Evolutionary conservation across 2,888 invertebrate species (phyloP).

Genomic region (Eupithecia tripunctaria): DNA sequence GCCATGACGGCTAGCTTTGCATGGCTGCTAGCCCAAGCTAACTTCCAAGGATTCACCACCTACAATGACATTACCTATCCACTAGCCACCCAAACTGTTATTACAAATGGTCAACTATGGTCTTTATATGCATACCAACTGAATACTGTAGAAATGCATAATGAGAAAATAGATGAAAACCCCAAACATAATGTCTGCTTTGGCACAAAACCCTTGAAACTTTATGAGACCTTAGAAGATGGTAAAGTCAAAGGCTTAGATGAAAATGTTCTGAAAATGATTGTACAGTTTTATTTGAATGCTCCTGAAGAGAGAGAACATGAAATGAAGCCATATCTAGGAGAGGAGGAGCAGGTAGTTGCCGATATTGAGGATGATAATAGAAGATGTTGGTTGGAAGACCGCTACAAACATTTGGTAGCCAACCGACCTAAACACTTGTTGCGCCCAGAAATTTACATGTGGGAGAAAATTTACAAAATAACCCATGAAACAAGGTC

Average conservation of each 20-base stretch:
- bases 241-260: constrained; percentile 91
- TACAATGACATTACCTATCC: constrained; percentile 97
- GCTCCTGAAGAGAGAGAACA: constrained; percentile 85
- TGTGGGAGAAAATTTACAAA: constrained; percentile 94
- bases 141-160: constrained; percentile 91
- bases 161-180: constrained; percentile 86
- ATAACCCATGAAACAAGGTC: constrained; percentile 87
- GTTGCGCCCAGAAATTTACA: constrained; percentile 87
- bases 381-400: constrained; percentile 88
- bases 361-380: constrained; percentile 89
- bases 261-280: constrained; percentile 88
- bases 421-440: constrained; percentile 87
- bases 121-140: constrained; percentile 96
- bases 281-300: constrained; percentile 91
- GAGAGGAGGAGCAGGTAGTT: constrained; percentile 80
- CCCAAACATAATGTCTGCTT: constrained; percentile 91
- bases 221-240: constrained; percentile 90
- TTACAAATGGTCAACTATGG: constrained; percentile 95
- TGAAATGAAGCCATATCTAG: constrained; percentile 90
- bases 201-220: constrained; percentile 87
- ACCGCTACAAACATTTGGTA: constrained; percentile 87
- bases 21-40: constrained; percentile 92
- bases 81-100: constrained; percentile 92
- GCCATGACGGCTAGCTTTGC: constrained; percentile 92
- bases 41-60: constrained; percentile 94